phyloP scores from a whole-genome alignment of 2,113 vertebrate species.

The Myanophis thanlyinensis region DNA sequence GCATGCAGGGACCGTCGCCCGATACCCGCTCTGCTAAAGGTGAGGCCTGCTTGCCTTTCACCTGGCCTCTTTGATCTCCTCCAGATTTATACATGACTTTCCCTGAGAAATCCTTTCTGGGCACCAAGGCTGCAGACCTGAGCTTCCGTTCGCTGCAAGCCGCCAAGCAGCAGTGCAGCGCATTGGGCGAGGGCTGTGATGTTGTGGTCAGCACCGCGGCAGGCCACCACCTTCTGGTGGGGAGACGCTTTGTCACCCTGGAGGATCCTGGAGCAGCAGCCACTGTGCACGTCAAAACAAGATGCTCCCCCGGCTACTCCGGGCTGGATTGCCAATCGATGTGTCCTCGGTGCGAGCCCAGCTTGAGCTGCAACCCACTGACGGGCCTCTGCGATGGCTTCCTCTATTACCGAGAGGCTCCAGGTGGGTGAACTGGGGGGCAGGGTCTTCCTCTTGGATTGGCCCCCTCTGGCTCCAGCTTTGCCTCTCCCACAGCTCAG shows the following conservation, averaged over 20 bases:
- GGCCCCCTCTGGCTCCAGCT: background rate
- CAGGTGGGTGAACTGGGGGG: background rate
- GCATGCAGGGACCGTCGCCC: too few relatives aligned
- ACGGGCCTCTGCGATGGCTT: conserved; percentile 18
- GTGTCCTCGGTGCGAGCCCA: conserved; percentile 3
- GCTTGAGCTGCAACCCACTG: conserved; percentile 14
- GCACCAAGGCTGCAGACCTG: background rate
- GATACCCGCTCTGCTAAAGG: background rate
- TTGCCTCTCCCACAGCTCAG: background rate
- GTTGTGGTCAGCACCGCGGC: background rate
- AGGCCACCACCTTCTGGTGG: background rate
- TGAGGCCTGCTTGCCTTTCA: too few relatives aligned
- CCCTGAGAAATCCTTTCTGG: conserved; percentile 18
- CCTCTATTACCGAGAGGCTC: background rate
- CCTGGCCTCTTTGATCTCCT: background rate
- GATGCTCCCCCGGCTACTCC: conserved; percentile 9
- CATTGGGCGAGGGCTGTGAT: conserved; percentile 7
- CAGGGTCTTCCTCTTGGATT: background rate
- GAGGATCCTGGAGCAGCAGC: background rate
- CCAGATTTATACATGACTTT: background rate
- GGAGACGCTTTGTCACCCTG: conserved; percentile 1
- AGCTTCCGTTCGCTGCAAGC: background rate
- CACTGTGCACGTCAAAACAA: background rate
- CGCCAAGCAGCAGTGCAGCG: conserved; percentile 1
- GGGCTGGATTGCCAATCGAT: conserved; percentile 19